Evolutionary conservation across 2,113 vertebrate species (phyloP).

Genomic region (Eonycteris spelaea): DNA sequence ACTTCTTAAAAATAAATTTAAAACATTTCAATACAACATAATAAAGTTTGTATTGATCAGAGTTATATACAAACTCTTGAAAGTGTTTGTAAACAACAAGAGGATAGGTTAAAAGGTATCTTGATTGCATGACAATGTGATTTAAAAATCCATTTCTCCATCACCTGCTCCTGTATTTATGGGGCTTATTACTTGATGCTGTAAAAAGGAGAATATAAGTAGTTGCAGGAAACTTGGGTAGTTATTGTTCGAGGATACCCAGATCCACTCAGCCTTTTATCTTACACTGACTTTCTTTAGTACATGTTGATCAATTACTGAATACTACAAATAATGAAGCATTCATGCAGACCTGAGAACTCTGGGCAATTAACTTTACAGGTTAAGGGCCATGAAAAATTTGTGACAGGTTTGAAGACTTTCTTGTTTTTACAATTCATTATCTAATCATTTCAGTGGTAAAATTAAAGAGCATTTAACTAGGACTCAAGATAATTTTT

Average conservation of each 20-base stretch:
- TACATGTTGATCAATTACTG: background rate
- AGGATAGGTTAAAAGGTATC: background rate
- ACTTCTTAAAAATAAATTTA: background rate
- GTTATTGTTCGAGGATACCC: background rate
- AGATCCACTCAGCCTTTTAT: background rate
- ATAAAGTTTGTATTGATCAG: background rate
- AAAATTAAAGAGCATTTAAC: background rate
- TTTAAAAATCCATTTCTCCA: background rate
- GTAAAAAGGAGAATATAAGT: background rate
- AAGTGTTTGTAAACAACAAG: background rate
- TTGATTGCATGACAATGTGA: background rate
- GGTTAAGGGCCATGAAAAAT: background rate
- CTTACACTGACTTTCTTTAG: background rate
- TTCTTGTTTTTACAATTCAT: background rate
- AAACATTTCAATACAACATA: background rate
- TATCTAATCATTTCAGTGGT: background rate
- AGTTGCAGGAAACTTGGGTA: background rate
- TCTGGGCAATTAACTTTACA: background rate
- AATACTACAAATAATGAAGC: background rate
- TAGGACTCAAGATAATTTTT: background rate
- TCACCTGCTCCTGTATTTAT: background rate
- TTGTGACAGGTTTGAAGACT: background rate
- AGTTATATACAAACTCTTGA: background rate
- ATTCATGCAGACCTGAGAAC: background rate
- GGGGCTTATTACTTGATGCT: background rate